phyloP scores from a whole-genome alignment of 2,113 vertebrate genomes.

The Dicaeum eximium region DNA sequence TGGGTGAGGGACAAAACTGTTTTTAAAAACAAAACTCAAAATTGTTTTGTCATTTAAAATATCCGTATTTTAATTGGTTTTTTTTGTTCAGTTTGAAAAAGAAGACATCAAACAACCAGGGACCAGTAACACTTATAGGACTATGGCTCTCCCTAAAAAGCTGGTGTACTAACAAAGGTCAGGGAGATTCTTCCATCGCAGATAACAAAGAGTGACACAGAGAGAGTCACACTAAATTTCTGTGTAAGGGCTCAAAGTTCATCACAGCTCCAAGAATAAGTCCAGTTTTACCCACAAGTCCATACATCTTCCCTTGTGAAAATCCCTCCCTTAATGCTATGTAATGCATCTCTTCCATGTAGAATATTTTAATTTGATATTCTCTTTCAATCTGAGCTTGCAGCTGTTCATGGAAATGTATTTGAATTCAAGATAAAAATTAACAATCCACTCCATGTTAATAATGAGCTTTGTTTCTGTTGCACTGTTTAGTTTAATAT shows the following conservation, averaged over 20 bases:
- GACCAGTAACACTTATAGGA: background rate
- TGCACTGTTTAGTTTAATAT: background rate
- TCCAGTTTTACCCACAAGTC: background rate
- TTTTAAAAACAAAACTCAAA: background rate
- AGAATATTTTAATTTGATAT: constrained; percentile 23
- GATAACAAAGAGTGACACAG: fast-evolving
- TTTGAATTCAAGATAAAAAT: constrained; percentile 14
- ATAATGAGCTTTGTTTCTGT: background rate
- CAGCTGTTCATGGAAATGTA: background rate
- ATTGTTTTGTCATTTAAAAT: background rate
- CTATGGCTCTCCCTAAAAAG: background rate
- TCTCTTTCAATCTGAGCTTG: background rate
- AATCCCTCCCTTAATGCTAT: background rate
- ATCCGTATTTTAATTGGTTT: background rate
- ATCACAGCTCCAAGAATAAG: background rate
- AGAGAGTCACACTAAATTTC: background rate
- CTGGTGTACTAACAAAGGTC: background rate
- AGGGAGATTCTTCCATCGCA: fast-evolving
- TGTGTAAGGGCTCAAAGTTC: background rate
- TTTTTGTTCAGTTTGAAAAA: background rate
- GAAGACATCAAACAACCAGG: background rate
- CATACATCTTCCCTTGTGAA: background rate
- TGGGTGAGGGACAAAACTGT: fast-evolving
- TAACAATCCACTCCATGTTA: background rate
- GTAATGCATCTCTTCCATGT: constrained; percentile 28